Evolutionary conservation across 2,797 vertebrate genomes (phyloP), one percentile per base, ranked within the genome.

Genomic region (Bryconaethiops microstoma): DNA sequence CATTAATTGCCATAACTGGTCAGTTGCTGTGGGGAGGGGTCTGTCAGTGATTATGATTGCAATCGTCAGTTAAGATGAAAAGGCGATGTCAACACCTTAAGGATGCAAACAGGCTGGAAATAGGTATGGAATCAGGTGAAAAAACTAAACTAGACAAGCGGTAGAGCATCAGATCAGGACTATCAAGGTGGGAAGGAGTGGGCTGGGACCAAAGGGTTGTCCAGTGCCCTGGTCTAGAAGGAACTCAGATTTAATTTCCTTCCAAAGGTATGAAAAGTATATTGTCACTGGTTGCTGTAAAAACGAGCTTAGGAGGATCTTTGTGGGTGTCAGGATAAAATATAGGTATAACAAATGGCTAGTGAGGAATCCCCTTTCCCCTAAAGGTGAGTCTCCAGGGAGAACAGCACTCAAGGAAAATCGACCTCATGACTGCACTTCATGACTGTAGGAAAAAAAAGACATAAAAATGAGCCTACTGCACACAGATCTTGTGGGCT

Each of bases 1-100:
- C 12, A 4, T 65, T 60, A 80, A 80, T 75, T 60, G 54, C n/a
- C 79, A 50, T 68, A n/a, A 75, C 19, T 48, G 60, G 60, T 67
- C 50, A 74, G 21, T 57, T 17, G 40, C 13, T 12, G 7, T 29
- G 14, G 50, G 63, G 48, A 40, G 25, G 19, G 68, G 17, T 14
- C 14, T 69, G 64, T 60, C 12, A 50, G 7, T 52, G 73, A 69
- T 55, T 52, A 55, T 76, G 23, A 52, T 9, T 19, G 21, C 21
- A 40, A 72, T 9, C 23, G 21, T 55, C 45, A 45, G 45, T 42
- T 45, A 76, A n/a, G 39, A 40, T 55, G 17, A 29, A 74, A 67
- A 9, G 17, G 16, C 25, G 17, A 59, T 59, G 55, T 74, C 55
- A 50, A 13, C 25, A 16, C 25, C 64, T 72, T 57, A 21, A 48